A percentile compares a stretch with the other conserved stretches of the same genome.
These are phyloP conservation scores for Parus major DNA, from an alignment of 2,113 vertebrate species.

Conservation along the genomic window DNA sequence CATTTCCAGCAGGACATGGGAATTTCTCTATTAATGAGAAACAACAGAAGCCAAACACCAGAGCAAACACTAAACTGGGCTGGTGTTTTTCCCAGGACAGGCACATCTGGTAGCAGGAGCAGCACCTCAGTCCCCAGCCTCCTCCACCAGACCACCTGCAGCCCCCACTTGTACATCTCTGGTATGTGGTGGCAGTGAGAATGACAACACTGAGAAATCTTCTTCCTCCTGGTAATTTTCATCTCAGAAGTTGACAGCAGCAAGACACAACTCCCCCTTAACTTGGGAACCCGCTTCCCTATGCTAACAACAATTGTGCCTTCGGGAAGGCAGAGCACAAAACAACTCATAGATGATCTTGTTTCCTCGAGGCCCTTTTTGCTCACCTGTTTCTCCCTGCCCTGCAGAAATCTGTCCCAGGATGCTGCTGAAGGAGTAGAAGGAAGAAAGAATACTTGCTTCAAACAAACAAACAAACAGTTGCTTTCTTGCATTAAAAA, in stretches of 20 bases:
- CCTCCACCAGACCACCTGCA: neutral
- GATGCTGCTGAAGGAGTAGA: neutral
- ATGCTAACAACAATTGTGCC: neutral
- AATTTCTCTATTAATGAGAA: neutral
- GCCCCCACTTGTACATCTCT: fast-evolving
- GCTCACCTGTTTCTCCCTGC: neutral
- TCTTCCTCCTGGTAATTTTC: neutral
- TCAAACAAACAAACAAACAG: neutral
- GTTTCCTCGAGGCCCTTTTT: neutral
- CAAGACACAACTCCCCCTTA: neutral
- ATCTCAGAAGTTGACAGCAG: neutral
- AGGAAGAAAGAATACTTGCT: neutral
- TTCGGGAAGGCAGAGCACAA: neutral
- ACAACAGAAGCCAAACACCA: neutral
- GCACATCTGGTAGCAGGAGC: fast-evolving
- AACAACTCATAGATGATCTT: neutral
- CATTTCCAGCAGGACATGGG: neutral
- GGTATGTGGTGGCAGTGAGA: neutral
- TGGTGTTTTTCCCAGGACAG: neutral
- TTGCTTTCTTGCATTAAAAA: neutral
- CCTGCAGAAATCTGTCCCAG: neutral
- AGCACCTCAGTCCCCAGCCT: neutral
- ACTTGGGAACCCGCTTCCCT: neutral
- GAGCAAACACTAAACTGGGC: neutral
- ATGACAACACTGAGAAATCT: neutral